phyloP scores from a whole-genome alignment of 2,888 invertebrate species.

The Mesochorus sp. region DNA sequence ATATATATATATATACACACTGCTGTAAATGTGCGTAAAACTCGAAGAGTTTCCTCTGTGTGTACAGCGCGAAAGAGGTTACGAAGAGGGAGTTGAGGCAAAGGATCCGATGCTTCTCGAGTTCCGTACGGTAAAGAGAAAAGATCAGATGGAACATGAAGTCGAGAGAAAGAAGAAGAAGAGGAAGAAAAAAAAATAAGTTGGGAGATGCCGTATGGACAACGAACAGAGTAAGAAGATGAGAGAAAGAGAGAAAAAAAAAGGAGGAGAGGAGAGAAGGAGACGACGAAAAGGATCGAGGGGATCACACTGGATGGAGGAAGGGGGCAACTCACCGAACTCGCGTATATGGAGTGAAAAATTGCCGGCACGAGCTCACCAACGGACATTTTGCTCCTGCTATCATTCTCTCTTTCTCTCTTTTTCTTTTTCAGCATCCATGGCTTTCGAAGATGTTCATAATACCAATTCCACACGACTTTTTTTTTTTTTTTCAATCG shows the following conservation, averaged over 20 bases:
- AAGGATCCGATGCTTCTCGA: conserved; percentile 32
- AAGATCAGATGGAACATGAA: conserved; percentile 39
- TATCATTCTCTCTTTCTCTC: neutral
- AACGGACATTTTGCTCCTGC: conserved; percentile 61
- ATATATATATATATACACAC: neutral
- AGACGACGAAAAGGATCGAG: conserved; percentile 64
- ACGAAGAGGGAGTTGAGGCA: conserved; percentile 45
- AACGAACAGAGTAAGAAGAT: too few species aligned
- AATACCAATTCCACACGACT: conserved; percentile 59
- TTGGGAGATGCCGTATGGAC: too few species aligned
- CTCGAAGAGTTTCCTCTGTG: neutral
- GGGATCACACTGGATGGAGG: conserved; percentile 64
- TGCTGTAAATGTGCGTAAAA: conserved; percentile 22
- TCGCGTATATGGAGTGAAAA: conserved; percentile 71
- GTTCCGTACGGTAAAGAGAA: conserved; percentile 50
- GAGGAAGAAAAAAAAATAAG: conserved; percentile 50
- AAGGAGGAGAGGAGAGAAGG: conserved; percentile 49
- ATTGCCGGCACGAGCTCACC: conserved; percentile 64
- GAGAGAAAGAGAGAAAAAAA: conserved; percentile 22
- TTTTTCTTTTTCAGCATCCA: conserved; percentile 6
- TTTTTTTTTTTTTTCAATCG: conserved; percentile 7
- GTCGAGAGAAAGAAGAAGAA: conserved; percentile 31
- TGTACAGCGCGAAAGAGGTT: conserved; percentile 50
- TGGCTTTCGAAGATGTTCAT: conserved; percentile 72
- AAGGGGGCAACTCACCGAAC: conserved; percentile 64